Evolutionary conservation across 2,113 vertebrate genomes (phyloP).

Genomic region (Cebidichthys violaceus): DNA sequence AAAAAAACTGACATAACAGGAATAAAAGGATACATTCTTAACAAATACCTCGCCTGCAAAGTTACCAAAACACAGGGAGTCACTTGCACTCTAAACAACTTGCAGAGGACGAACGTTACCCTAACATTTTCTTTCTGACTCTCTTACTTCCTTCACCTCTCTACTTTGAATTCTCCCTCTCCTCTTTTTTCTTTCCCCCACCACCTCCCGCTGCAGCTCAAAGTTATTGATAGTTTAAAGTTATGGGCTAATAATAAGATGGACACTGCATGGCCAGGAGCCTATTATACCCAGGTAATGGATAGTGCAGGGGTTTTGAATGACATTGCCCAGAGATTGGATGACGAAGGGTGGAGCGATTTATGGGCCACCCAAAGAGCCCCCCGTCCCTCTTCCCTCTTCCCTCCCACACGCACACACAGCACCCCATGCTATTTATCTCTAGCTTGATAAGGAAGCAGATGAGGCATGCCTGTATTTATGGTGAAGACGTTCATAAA

Average conservation of each 20-base stretch:
- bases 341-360: constrained; percentile 82
- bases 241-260: constrained; percentile 86
- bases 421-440: constrained; percentile 76
- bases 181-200: constrained; percentile 17
- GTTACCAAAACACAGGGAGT: constrained; percentile 23
- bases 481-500: constrained; percentile 81
- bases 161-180: constrained; percentile 50
- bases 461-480: constrained; percentile 81
- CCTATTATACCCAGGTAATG: constrained; percentile 85
- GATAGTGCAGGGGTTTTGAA: constrained; percentile 83
- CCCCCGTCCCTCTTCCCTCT: constrained; percentile 26
- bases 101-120: constrained; percentile 29
- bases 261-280: constrained; percentile 83
- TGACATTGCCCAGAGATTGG: constrained; percentile 86
- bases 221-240: constrained; percentile 86
- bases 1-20: constrained; percentile 37
- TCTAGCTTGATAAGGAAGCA: constrained; percentile 80
- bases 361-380: constrained; percentile 80
- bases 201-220: constrained; percentile 60
- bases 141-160: constrained; percentile 61
- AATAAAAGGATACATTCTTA: constrained; percentile 8
- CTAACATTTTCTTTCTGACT: constrained; percentile 65
- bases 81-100: constrained; percentile 25
- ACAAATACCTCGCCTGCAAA: constrained; percentile 33
- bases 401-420: neutral